Evolutionary conservation across 1,140 invertebrate species (phyloP), one percentile per base, ranked within the genome.

Genomic region (Stenopsyche tienmushanensis): DNA sequence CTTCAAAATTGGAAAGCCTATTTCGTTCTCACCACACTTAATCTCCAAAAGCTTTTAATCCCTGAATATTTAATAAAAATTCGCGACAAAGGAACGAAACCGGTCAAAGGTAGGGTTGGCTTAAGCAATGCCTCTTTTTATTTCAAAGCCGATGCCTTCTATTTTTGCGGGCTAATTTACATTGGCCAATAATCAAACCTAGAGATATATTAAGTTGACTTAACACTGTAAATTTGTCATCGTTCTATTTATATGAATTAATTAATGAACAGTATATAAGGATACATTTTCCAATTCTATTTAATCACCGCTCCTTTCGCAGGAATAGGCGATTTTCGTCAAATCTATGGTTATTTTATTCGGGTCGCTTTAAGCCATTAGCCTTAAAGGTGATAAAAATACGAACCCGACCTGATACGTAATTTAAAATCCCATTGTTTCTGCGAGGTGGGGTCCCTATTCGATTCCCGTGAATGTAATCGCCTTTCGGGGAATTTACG

Each of bases 21-120:
- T 65, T 57, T 50, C 54, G 47, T 50, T 50, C 63, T 41, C 41
- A 39, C 63, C 64, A 49, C 45, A 53, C 54, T 65, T 65, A 65
- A 65, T 65, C 64, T 26, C 23, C 54, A 52, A 60, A 65, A 65
- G 64, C 64, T 65, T 65, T 65, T 58, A 65, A 65, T 65, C 64
- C 54, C 17, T 65, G 64, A 65, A 65, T 65, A 65, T 65, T 65
- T 65, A 65, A 65, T 65, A 65, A 65, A 65, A 65, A 65, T 59
- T 65, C 17, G 55, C 64, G 64, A 60, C 64, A 59, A 60, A 60
- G 53, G 26, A 26, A 54, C 13, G 20, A 44, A 23, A 13, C 18
- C 53, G 34, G 49, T 64, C 50, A 54, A 65, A 65, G 52, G 63
- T 57, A 39, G 52, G 52, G 26, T 23, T 39, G 53, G 63, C 52